Evolutionary conservation across 2,797 vertebrate species (phyloP).

Genomic region (Saxicola maurus): DNA sequence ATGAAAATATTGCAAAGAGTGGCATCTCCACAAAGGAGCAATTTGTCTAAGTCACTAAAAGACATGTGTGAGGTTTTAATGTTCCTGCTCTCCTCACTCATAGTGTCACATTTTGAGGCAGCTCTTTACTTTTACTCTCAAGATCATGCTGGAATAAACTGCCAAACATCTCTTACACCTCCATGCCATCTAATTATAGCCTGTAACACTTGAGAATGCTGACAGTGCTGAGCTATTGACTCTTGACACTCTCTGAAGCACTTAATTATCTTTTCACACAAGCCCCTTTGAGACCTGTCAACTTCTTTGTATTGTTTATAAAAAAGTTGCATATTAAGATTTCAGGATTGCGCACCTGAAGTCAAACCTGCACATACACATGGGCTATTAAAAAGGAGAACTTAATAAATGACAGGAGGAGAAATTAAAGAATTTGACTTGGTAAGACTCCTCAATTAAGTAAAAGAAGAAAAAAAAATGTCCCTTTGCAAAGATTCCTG

Average conservation of each 20-base stretch:
- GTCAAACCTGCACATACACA: conserved; percentile 34
- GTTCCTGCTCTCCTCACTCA: conserved; percentile 19
- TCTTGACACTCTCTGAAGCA: conserved; percentile 83
- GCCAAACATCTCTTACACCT: conserved; percentile 80
- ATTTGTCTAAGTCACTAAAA: conserved; percentile 21
- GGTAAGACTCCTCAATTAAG: not conserved
- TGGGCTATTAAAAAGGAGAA: not conserved
- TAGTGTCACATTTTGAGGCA: conserved; percentile 56
- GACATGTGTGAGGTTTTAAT: conserved; percentile 3
- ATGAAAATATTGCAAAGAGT: not conserved
- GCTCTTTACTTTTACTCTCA: conserved; percentile 66
- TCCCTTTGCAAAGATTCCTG: not conserved
- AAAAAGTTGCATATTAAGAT: conserved; percentile 71
- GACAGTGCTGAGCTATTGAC: conserved; percentile 82
- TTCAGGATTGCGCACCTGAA: conserved; percentile 61
- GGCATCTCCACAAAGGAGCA: not conserved
- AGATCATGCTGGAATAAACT: conserved; percentile 76
- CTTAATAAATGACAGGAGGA: not conserved
- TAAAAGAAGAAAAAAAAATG: not conserved
- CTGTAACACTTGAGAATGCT: conserved; percentile 75
- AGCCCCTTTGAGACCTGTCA: conserved; percentile 81
- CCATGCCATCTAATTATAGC: conserved; percentile 85
- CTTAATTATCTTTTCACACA: conserved; percentile 86
- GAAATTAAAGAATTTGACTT: not conserved
- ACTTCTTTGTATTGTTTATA: conserved; percentile 79